Percentiles rank a stretch among this genome's conserved stretches.
These are phyloP conservation scores for Hirtodrosophila histrioides DNA, from an alignment of 2,888 invertebrate species.

Conservation along the genomic window DNA sequence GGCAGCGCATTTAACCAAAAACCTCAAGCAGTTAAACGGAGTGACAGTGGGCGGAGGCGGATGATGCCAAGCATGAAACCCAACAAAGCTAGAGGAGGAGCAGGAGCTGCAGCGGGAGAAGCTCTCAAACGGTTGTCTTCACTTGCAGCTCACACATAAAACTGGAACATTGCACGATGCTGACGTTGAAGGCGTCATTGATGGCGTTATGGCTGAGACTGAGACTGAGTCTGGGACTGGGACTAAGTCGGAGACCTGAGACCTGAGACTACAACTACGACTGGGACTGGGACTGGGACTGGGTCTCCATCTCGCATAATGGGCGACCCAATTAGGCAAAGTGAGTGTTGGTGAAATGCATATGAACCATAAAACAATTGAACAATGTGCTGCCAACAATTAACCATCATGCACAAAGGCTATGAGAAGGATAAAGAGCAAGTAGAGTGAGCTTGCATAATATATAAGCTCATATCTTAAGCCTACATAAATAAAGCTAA, in stretches of 20 bases:
- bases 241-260: slow-evolving; percentile 9
- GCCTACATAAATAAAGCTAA: background rate
- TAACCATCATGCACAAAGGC: slow-evolving; percentile 50
- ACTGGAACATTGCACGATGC: slow-evolving; percentile 67
- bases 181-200: slow-evolving; percentile 21
- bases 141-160: slow-evolving; percentile 50
- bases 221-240: slow-evolving; percentile 7
- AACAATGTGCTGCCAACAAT: slow-evolving; percentile 70
- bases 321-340: slow-evolving; percentile 83
- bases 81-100: slow-evolving; percentile 3
- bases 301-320: slow-evolving; percentile 64
- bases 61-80: background rate
- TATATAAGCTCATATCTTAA: background rate
- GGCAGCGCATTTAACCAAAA: slow-evolving; percentile 79
- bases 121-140: slow-evolving; percentile 77
- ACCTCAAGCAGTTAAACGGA: slow-evolving; percentile 76
- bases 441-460: background rate
- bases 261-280: slow-evolving; percentile 6
- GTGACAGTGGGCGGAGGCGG: slow-evolving; percentile 42
- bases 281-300: slow-evolving; percentile 27
- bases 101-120: slow-evolving; percentile 9
- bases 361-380: slow-evolving; percentile 80
- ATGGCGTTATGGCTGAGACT: slow-evolving; percentile 3
- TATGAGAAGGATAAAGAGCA: slow-evolving; percentile 28
- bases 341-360: slow-evolving; percentile 75